Evolutionary conservation across 1,140 invertebrate genomes (phyloP).

Genomic region (Lethrus apterus): DNA sequence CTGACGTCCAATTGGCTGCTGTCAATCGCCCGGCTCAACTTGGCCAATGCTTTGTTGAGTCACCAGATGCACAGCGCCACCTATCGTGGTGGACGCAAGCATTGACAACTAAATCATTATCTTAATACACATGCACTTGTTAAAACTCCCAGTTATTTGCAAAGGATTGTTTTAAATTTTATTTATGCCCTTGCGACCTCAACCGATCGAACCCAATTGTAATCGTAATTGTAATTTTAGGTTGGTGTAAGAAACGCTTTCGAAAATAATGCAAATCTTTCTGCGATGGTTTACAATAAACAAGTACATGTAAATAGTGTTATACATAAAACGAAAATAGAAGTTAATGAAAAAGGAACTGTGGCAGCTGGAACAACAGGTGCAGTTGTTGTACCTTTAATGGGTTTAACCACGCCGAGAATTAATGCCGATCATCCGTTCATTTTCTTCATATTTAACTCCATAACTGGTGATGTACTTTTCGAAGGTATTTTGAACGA

Average conservation of each 20-base stretch:
- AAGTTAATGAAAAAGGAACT: slow-evolving; percentile 65
- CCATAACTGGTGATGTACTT: slow-evolving; percentile 48
- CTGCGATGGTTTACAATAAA: slow-evolving; percentile 46
- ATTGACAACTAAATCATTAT: no score
- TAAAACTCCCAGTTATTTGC: background rate
- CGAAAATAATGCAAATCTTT: slow-evolving; percentile 49
- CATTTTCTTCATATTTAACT: slow-evolving; percentile 61
- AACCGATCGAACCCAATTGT: no score
- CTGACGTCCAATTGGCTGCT: no score
- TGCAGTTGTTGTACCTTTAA: slow-evolving; percentile 52
- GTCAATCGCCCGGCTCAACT: no score
- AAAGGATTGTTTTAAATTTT: background rate
- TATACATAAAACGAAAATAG: slow-evolving; percentile 61
- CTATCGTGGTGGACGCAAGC: no score
- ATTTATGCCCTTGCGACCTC: no score
- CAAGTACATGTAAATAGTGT: slow-evolving; percentile 50
- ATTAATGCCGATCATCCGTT: slow-evolving; percentile 63
- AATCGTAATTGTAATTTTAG: slow-evolving; percentile 47
- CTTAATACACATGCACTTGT: no score
- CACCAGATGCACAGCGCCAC: no score
- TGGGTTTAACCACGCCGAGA: slow-evolving; percentile 42
- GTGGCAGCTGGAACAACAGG: slow-evolving; percentile 61
- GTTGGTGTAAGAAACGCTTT: slow-evolving; percentile 59
- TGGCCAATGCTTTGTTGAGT: no score
- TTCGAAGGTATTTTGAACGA: slow-evolving; percentile 59